Evolutionary conservation across 2,797 vertebrate species (phyloP), one percentile per base, ranked within the genome.

Genomic region (Sebastes miniatus): DNA sequence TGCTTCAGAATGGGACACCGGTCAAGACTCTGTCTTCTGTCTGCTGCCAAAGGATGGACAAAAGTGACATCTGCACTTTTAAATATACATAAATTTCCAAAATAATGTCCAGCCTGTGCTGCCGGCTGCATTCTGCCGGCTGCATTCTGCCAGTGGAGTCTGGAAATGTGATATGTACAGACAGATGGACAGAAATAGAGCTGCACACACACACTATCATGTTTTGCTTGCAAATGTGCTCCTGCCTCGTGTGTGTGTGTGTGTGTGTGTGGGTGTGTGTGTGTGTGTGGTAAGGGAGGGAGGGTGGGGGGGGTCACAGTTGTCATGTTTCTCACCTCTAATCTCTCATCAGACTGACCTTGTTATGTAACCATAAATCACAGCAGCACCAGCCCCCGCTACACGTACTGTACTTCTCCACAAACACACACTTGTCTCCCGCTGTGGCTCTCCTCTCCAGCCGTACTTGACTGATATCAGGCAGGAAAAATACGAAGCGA

Each of bases 271-370:
- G 54, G 36, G 52, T 56, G 70, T 63, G 70, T 59, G 59, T 66
- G 52, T 61, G 70, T 67, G 70, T 59, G 59, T 66, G 50, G 34
- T 36, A 36, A 36, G 0, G 34, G 34, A 12, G 27, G 27, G 34
- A 63, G 6, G 54, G 31, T 36, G 52, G 34, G 68, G 6, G 54
- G 31, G 47, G 52, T 77, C 75, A 84, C 71, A 34, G 69, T 13
- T 34, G 71, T 50, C 69, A 69, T 84, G 74, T 83, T 77, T 82
- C 83, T 83, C 83, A 83, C 80, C 77, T 89, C 83, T 83, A 76
- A 86, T 84, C 65, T 64, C 31, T 81, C 69, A 63, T 79, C 83
- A 81, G 34, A 81, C 83, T 78, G 75, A 73, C 80, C 78, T 77
- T 73, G 29, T 88, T 89, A 74, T 80, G 77, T 83, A 86, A 87